These are phyloP conservation scores for Taphrorychus bicolor DNA, from an alignment of 2,888 invertebrate genomes.

Conservation along the genomic window DNA sequence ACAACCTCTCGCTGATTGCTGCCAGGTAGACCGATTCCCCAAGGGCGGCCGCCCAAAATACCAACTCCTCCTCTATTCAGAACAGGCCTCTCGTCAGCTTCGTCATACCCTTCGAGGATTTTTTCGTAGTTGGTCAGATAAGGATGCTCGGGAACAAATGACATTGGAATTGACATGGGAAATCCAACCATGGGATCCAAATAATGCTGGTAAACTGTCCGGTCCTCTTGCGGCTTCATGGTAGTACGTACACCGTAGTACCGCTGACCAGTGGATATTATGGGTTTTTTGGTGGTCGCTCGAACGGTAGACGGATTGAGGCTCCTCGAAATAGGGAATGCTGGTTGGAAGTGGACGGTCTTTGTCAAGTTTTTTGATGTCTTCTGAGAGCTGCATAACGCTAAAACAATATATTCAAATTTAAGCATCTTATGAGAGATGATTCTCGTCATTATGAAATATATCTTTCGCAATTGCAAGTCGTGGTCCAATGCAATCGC, in stretches of 20 bases:
- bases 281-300: slow-evolving; percentile 51
- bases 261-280: slow-evolving; percentile 54
- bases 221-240: slow-evolving; percentile 54
- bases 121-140: background rate
- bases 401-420: background rate
- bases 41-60: slow-evolving; percentile 41
- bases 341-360: background rate
- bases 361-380: background rate
- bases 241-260: slow-evolving; percentile 58
- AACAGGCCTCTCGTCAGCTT: slow-evolving; percentile 13
- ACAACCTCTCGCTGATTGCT: background rate
- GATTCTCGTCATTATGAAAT: too few species aligned
- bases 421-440: too few species aligned
- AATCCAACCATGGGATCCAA: slow-evolving; percentile 8
- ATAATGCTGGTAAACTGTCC: background rate
- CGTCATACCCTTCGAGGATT: background rate
- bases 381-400: background rate
- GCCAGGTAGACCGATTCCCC: slow-evolving; percentile 19
- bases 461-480: too few species aligned
- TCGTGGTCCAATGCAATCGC: too few species aligned
- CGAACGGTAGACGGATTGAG: background rate
- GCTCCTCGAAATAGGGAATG: background rate
- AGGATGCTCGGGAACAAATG: slow-evolving; percentile 40
- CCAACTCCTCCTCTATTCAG: slow-evolving; percentile 40
- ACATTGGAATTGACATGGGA: slow-evolving; percentile 35